Percentiles rank a stretch among this genome's conserved stretches.
phyloP scores from a whole-genome alignment of 2,797 vertebrate species.

The Sparus aurata region DNA sequence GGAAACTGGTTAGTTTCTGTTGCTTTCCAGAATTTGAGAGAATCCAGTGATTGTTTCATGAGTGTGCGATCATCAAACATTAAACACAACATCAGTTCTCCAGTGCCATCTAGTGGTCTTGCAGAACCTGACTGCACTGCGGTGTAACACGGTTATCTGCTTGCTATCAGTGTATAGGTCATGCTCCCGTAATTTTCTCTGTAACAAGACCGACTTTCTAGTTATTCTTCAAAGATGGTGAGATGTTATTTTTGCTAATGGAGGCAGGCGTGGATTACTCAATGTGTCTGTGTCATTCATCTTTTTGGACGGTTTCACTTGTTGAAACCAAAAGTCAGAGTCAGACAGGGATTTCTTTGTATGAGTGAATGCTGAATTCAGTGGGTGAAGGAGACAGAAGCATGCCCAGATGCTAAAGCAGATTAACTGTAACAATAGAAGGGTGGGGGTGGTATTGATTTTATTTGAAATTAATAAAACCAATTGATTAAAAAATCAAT shows the following conservation, averaged over 20 bases:
- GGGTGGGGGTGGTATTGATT: no score
- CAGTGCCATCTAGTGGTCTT: conserved; percentile 57
- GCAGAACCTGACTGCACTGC: not conserved
- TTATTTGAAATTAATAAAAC: no score
- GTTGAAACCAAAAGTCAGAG: not conserved
- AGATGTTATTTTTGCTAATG: not conserved
- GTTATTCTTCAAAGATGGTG: not conserved
- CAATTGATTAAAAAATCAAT: no score
- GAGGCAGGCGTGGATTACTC: not conserved
- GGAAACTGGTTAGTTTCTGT: no score
- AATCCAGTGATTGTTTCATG: not conserved
- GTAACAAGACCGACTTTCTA: not conserved
- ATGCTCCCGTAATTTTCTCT: not conserved
- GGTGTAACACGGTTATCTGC: not conserved
- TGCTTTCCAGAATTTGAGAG: no score
- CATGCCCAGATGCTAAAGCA: conserved; percentile 6
- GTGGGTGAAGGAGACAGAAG: conserved; percentile 18
- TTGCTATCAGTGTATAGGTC: not conserved
- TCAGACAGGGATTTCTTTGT: conserved; percentile 10
- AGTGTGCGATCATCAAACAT: not conserved
- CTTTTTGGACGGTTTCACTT: not conserved
- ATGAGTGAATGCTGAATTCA: conserved; percentile 45
- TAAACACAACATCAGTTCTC: not conserved
- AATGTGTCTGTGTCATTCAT: not conserved
- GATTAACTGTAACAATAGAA: not conserved